Evolutionary conservation across 2,888 invertebrate species (phyloP).

Genomic region (Drosophila anomalata): DNA sequence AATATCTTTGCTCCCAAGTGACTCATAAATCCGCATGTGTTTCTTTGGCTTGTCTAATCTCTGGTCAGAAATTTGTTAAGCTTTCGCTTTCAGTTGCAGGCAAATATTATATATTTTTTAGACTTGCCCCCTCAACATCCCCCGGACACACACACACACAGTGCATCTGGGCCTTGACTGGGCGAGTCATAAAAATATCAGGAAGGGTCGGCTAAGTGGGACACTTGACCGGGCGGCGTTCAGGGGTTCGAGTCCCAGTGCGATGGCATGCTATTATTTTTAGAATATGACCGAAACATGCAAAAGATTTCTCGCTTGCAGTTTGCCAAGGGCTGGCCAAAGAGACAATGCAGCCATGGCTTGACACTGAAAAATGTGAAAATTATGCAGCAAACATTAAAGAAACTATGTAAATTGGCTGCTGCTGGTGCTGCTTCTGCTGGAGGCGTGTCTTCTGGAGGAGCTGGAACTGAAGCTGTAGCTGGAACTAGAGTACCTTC

Average conservation of each 20-base stretch:
- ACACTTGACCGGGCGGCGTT: constrained; percentile 64
- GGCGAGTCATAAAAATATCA: constrained; percentile 69
- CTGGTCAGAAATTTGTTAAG: constrained; percentile 72
- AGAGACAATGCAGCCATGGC: constrained; percentile 64
- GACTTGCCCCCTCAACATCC: constrained; percentile 1
- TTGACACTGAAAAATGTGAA: constrained; percentile 83
- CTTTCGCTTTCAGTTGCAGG: constrained; percentile 69
- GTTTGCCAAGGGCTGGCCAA: constrained; percentile 34
- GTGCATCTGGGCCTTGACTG: constrained; percentile 55
- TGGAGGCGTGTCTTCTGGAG: constrained; percentile 21
- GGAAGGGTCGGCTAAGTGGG: constrained; percentile 68
- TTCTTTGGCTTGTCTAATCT: constrained; percentile 50
- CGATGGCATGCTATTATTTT: constrained; percentile 70
- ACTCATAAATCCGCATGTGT: constrained; percentile 18
- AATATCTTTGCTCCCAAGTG: constrained; percentile 1
- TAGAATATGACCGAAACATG: constrained; percentile 80
- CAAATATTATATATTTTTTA: constrained; percentile 71
- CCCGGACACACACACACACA: constrained; percentile 18
- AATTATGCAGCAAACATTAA: constrained; percentile 82
- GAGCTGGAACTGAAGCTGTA: background rate
- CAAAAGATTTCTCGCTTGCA: constrained; percentile 74
- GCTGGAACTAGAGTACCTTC: background rate
- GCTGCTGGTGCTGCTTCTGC: constrained; percentile 35
- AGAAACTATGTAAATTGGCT: constrained; percentile 76
- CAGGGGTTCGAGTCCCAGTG: constrained; percentile 22